These are phyloP conservation scores for Conistra vaccinii DNA, from an alignment of 2,888 invertebrate genomes.

Conservation along the genomic window DNA sequence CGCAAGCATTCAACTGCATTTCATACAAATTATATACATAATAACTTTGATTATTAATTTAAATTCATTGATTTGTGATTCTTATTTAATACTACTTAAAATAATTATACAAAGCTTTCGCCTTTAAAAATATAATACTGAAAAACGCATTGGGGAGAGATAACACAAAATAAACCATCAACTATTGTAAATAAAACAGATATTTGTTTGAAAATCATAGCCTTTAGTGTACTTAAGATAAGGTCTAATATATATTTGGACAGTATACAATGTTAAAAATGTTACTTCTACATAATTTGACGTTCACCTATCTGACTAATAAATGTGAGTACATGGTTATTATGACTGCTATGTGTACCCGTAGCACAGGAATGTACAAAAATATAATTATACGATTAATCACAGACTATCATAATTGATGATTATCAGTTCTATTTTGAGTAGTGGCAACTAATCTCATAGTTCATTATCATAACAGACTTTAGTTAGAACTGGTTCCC, in stretches of 20 bases:
- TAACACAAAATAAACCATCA: constrained; percentile 69
- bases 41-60: constrained; percentile 46
- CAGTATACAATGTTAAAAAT: constrained; percentile 65
- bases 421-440: constrained; percentile 64
- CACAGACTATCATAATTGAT: constrained; percentile 80
- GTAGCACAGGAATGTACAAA: constrained; percentile 89
- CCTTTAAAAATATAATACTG: constrained; percentile 74
- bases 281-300: constrained; percentile 71
- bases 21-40: constrained; percentile 43
- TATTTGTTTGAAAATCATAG: constrained; percentile 73
- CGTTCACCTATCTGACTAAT: constrained; percentile 62
- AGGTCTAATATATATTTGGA: constrained; percentile 63
- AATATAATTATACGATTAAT: constrained; percentile 85
- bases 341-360: constrained; percentile 78
- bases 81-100: constrained; percentile 49
- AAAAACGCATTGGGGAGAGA: constrained; percentile 65
- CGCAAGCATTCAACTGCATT: constrained; percentile 54
- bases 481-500: constrained; percentile 34
- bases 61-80: constrained; percentile 61
- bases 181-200: constrained; percentile 66
- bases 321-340: constrained; percentile 62
- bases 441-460: constrained; percentile 43
- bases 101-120: constrained; percentile 37
- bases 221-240: constrained; percentile 63
- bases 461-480: constrained; percentile 44